Conservation (phyloP, 2,797 vertebrate species). For the Cottoperca gobio region DNA sequence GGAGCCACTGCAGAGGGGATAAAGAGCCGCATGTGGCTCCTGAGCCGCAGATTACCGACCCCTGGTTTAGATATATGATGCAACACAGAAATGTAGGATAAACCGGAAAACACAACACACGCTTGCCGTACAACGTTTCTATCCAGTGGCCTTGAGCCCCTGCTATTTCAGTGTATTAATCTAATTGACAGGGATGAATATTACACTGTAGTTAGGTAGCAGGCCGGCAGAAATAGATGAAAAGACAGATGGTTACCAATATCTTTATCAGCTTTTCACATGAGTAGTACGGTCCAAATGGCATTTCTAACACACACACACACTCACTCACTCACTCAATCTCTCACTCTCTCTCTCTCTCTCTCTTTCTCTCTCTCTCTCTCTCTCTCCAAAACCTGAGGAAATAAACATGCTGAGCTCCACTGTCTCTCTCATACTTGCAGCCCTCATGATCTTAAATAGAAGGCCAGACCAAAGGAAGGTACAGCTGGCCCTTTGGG, state of each 20-base stretch:
- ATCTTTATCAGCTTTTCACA: neutral
- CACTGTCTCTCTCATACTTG: conserved; percentile 1
- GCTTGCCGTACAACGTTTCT: too few species aligned
- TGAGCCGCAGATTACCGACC: too few species aligned
- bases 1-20: too few species aligned
- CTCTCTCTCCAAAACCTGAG: neutral
- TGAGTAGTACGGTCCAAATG: neutral
- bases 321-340: neutral
- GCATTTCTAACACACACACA: neutral
- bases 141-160: too few species aligned
- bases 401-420: conserved; percentile 7
- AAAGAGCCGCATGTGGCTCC: too few species aligned
- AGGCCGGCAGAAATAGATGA: neutral
- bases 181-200: neutral
- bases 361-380: neutral
- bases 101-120: too few species aligned
- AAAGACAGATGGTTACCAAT: neutral
- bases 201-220: neutral
- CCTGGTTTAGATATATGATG: too few species aligned
- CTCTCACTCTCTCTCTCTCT: too few species aligned
- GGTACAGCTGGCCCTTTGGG: conserved; percentile 45
- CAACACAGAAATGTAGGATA: too few species aligned
- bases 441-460: conserved; percentile 37
- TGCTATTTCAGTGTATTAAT: neutral
- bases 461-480: conserved; percentile 60